Evolutionary conservation across 2,797 vertebrate species (phyloP).

Genomic region (Odontamblyopus lacepedii): DNA sequence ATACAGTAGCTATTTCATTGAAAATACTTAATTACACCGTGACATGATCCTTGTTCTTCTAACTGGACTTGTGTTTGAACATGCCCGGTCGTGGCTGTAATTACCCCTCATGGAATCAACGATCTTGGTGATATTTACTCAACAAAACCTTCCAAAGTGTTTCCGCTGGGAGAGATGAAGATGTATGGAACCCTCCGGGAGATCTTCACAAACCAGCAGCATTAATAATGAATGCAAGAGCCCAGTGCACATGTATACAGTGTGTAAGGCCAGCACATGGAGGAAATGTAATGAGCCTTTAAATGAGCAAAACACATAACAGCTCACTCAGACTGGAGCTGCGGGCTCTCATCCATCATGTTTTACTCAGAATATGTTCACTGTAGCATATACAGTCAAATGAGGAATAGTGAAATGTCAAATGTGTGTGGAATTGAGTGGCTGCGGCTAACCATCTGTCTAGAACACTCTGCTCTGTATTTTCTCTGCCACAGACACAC

Average conservation of each 20-base stretch:
- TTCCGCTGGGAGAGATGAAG: conserved; percentile 47
- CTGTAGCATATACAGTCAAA: too few species aligned
- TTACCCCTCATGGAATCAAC: conserved; percentile 56
- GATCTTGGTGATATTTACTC: conserved; percentile 53
- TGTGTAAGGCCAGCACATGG: conserved; percentile 19
- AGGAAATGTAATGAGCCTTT: conserved; percentile 29
- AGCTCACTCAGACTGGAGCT: neutral
- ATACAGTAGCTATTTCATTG: too few species aligned
- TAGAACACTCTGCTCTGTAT: neutral
- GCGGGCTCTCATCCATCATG: conserved; percentile 4
- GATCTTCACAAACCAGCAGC: conserved; percentile 56
- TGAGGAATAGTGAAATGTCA: neutral
- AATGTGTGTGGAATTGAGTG: neutral
- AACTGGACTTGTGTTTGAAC: conserved; percentile 26
- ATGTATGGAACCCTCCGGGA: conserved; percentile 50
- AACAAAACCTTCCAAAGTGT: conserved; percentile 44
- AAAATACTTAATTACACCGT: neutral
- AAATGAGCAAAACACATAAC: conserved; percentile 19
- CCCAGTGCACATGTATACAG: conserved; percentile 17
- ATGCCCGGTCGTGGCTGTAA: conserved; percentile 45
- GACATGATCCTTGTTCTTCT: neutral
- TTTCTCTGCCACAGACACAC: too few species aligned
- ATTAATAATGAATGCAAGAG: conserved; percentile 57
- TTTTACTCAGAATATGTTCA: neutral
- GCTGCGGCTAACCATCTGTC: neutral